Base-by-base conservation (phyloP, 2,797 vertebrate species). In the Adelosebastes latens region DNA sequence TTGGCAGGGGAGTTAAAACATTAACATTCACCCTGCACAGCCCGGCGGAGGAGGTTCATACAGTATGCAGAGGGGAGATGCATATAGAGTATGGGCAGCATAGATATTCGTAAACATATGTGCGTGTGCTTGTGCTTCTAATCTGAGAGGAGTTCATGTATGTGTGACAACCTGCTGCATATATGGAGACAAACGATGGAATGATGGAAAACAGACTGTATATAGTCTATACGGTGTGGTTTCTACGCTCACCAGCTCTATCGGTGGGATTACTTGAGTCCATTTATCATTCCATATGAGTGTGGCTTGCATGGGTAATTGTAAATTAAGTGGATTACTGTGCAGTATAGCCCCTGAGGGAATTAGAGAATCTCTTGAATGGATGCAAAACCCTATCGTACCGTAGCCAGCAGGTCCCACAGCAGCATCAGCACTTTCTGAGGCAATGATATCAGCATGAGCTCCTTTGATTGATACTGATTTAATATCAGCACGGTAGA, bases 311-410 rank as follows among this genome's bases (percentile, higher is more conserved):
- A 87, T 92, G 90, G 83, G 91, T 94, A 94, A 94, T 94, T 94
- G 93, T 94, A 93, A 93, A 94, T 94, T 93, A 94, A 94, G 92
- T 94, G 92, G 94, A 95, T 95, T 95, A 95, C 85, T 87, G 87
- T 87, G 88, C 92, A 85, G 84, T 83, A 85, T 72, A 88, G 84
- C 82, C 88, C 90, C 90, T 72, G 72, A 42, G 92, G 92, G 93
- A 92, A 89, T 91, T 89, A 85, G 77, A 77, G 84, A 85, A 88
- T 80, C 86, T 93, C 87, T 49, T 89, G 89, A 93, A 92, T 87
- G 90, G 90, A 92, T 91, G 89, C 86, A 81, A 82, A 92, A 94
- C 90, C 91, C 87, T 80, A 75, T 79, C 61, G 27, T 59, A 65
- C 52, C 72, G 83, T 61, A 88, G 82, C 85, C 90, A 16, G 81